Evolutionary conservation across 2,113 vertebrate genomes (phyloP).

Genomic region (Steatornis caripensis): DNA sequence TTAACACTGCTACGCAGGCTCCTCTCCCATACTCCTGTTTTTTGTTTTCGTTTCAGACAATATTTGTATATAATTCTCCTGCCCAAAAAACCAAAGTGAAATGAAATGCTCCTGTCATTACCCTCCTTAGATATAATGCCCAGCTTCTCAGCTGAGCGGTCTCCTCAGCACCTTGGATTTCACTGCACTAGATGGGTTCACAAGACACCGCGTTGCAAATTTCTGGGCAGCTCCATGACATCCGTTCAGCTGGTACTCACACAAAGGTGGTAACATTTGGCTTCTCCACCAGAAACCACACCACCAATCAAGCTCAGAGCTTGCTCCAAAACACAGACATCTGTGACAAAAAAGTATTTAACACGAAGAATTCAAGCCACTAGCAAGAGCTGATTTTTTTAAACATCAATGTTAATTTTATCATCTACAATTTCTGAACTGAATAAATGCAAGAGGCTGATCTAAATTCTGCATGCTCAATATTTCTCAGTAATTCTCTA

Average conservation of each 20-base stretch:
- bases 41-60: background rate
- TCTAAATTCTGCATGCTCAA: background rate
- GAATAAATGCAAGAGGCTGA: background rate
- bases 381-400: background rate
- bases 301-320: background rate
- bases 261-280: background rate
- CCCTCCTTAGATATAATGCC: background rate
- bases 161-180: background rate
- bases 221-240: background rate
- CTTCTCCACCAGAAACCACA: background rate
- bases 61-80: background rate
- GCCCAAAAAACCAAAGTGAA: background rate
- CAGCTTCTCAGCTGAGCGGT: background rate
- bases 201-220: fast-evolving
- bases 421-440: background rate
- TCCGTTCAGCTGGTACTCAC: background rate
- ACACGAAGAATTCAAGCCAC: background rate
- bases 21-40: background rate
- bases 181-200: background rate
- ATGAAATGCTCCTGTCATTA: background rate
- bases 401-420: background rate
- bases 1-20: background rate
- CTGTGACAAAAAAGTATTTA: background rate
- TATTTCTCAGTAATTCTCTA: background rate
- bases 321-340: background rate